Base-by-base conservation (phyloP, 1,140 invertebrate species). In the Ceratoteleas bidentatus region DNA sequence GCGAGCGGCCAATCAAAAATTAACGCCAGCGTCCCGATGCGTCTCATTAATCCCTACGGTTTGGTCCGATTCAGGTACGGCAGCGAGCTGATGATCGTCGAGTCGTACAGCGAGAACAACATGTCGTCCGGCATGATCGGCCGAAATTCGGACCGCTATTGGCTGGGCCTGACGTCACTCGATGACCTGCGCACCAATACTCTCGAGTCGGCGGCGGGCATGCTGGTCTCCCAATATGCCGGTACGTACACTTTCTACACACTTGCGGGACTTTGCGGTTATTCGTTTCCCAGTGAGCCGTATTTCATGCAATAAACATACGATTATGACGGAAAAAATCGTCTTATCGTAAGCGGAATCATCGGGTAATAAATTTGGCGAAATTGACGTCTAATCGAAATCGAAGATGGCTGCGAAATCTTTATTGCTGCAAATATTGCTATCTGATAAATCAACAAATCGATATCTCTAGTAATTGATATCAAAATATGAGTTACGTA, bases 131-230 rank as follows among this genome's bases (percentile, higher is more conserved):
- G 92, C 34, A 94, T 98, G 92, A 96, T 97, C 15, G 92, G 91
- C 62, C 86, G 88, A 49, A 87, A 92, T 84, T 92, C 93, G 70
- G 94, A 94, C 85, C 94, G 95, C 85, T 98, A 97, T 89, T 98
- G 97, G 96, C 91, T 97, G 47, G 97, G 97, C 61, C 92, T 98
- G 64, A 95, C 96, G 10, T 96, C 97, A 8, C 93, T 98, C 32
- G 97, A 98, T 91, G 96, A 98, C 91, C 93, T 98, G 38, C 93
- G 96, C 84, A 98, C 97, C 16, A 98, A 98, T 88, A 98, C 97
- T 5, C 92, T 98, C 47, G 97, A 98, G 91, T 98, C 98, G 8
- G 97, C 97, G 7, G 96, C 97, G 60, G 97, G 97, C 43, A 94
- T 96, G 66, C 92, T 98, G 74, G 96, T 98, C 53, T 98, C 97